Evolutionary conservation across 2,797 vertebrate species (phyloP), one percentile per base, ranked within the genome.

Genomic region (Gallinago solitaria): DNA sequence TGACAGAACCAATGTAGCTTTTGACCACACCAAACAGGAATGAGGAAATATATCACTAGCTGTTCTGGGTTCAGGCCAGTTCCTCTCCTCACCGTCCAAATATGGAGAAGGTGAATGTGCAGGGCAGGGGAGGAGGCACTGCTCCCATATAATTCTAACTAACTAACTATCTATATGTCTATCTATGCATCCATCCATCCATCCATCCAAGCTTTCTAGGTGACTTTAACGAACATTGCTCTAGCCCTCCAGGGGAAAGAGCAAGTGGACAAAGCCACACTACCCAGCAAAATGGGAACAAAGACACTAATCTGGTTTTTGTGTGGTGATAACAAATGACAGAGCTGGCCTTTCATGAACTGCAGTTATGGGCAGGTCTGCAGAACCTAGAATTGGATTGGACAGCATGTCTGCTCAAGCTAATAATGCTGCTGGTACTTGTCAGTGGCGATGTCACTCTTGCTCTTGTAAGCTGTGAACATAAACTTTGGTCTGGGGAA

Each of bases 261-360:
- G 12, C 41, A 88, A 78, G 41, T 51, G n/a, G 23, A 76, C 75
- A 71, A 95, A 93, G 61, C 27, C 48, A 87, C 41, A 41, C 18
- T 76, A 59, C 12, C 21, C 37, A 73, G 70, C 32, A 89, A 89
- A 92, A 90, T 4, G 16, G 23, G 47, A 92, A 84, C 19, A 76
- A 54, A 76, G 16, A 79, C 51, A 76, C 54, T 86, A 90, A 81
- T 90, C 25, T 79, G 19, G 0, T 61, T 90, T 94, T 56, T 73
- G 18, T 67, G 30, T 68, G 60, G 28, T 96, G 90, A 96, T 95
- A 75, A 41, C 54, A 94, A 89, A 89, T 94, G 94, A 94, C 93
- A 95, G 88, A 83, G 75, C 70, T 96, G 83, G 92, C 81, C 88
- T 96, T 96, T 95, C 77, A 50, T 80, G 92, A 96, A 95, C 90